Evolutionary conservation across 2,113 vertebrate genomes (phyloP).

Genomic region (Cathartes aura): DNA sequence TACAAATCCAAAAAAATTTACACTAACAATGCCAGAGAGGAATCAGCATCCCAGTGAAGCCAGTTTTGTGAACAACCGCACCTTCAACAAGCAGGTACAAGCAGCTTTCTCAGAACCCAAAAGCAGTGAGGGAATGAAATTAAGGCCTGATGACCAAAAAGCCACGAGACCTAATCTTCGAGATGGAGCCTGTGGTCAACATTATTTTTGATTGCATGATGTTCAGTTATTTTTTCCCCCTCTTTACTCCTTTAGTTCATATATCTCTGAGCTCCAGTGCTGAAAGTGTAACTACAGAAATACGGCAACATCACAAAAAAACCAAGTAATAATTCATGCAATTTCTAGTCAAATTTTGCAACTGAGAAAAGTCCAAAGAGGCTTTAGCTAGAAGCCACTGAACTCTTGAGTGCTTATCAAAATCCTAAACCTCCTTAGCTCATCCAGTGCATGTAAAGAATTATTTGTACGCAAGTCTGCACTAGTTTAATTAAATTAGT

Average conservation of each 20-base stretch:
- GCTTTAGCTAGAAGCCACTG: not conserved
- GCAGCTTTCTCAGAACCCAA: not conserved
- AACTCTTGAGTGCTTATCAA: not conserved
- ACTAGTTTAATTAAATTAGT: not conserved
- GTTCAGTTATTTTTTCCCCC: not conserved
- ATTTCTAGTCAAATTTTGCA: not conserved
- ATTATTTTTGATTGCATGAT: not conserved
- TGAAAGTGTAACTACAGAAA: not conserved
- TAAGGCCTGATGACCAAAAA: not conserved
- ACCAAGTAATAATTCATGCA: not conserved
- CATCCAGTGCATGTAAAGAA: not conserved
- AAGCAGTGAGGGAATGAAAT: not conserved
- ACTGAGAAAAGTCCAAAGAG: not conserved
- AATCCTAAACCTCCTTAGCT: not conserved
- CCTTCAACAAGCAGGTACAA: not conserved
- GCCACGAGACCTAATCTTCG: not conserved
- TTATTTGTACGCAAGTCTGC: not conserved
- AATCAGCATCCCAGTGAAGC: not conserved
- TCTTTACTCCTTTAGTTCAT: not conserved
- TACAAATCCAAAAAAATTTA: not conserved
- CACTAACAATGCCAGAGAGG: not conserved
- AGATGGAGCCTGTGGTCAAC: not conserved
- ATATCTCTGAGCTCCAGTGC: not conserved
- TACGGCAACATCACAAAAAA: not conserved
- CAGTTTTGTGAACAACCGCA: not conserved